Percentiles rank a stretch among this genome's conserved stretches.
Conservation (phyloP, 1,140 invertebrate species). For the Homarus americanus region DNA sequence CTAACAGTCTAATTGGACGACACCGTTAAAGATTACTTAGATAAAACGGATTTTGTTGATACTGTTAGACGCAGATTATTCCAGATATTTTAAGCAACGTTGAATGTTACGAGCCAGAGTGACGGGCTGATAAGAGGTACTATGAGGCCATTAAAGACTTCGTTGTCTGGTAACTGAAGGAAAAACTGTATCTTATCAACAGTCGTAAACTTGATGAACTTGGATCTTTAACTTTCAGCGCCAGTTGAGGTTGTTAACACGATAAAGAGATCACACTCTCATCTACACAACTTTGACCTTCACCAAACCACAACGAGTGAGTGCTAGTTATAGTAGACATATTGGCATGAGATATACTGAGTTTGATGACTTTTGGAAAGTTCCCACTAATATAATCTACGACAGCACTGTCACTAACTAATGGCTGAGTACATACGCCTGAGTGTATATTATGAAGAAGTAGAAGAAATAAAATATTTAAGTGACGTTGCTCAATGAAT, state of each 20-base stretch:
- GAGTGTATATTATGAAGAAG: too few relatives aligned
- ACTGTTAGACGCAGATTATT: neutral
- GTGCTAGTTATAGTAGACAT: too few relatives aligned
- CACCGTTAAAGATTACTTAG: neutral
- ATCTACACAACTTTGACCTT: neutral
- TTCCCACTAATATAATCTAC: too few relatives aligned
- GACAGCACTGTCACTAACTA: too few relatives aligned
- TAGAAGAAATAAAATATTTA: too few relatives aligned
- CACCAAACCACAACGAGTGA: too few relatives aligned
- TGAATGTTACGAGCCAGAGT: neutral
- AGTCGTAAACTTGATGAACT: neutral
- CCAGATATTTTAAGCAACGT: neutral
- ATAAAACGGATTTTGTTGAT: neutral
- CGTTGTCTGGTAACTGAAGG: neutral
- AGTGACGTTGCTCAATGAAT: too few relatives aligned
- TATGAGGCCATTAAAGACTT: neutral
- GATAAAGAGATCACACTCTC: neutral
- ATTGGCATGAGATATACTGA: too few relatives aligned
- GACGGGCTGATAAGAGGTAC: neutral
- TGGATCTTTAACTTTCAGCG: neutral
- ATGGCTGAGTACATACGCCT: too few relatives aligned
- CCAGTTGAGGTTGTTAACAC: neutral
- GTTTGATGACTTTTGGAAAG: too few relatives aligned
- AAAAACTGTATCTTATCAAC: neutral
- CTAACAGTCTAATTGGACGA: neutral